Base-by-base conservation (phyloP, 2,797 vertebrate genomes). In the Hylomyscus alleni region DNA sequence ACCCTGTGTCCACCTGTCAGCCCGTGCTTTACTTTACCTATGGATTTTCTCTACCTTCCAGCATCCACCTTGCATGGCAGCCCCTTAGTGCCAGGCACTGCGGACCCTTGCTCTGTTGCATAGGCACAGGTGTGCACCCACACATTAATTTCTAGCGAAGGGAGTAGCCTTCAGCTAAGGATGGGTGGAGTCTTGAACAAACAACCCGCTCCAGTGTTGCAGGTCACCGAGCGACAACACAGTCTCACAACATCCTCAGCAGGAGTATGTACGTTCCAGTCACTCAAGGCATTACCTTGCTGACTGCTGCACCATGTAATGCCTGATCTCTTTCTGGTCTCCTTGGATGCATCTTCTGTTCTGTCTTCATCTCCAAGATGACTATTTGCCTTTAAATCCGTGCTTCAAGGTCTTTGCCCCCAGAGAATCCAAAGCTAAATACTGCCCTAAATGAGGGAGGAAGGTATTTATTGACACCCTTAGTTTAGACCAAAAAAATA, bases 81-180 rank as follows among this genome's bases (percentile, higher is more conserved):
- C 69, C 65, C 0, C 26, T 54, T 44, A n/a, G 34, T 13, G 0
- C 37, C 34, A 47, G 62, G n/a, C 80, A 54, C 58, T 7, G 7
- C 17, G 0, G 2, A 3, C 10, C 14, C 0, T 2, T 29, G 22
- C 7, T 4, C 77, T 20, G 11, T 6, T 8, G 5, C 22, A 0
- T 3, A 5, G 26, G 31, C 31, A 50, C 40, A 2, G 37, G 14
- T 40, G 5, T 47, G 29, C 31, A 60, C 34, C 40, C 40, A 60
- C 52, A 75, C 86, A 34, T 31, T 40, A 17, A 58, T 75, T 75
- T 75, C 86, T 69, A 75, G 22, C 77, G 73, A 12, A 24, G 47
- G 26, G 31, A 69, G 22, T 54, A 58, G 34, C 34, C 24, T 6
- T 54, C 65, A 1, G 0, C 3, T 15, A 85, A 95, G 78, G 77